Evolutionary conservation across 2,888 invertebrate genomes (phyloP).

Genomic region (Rhyacophila evoluta): DNA sequence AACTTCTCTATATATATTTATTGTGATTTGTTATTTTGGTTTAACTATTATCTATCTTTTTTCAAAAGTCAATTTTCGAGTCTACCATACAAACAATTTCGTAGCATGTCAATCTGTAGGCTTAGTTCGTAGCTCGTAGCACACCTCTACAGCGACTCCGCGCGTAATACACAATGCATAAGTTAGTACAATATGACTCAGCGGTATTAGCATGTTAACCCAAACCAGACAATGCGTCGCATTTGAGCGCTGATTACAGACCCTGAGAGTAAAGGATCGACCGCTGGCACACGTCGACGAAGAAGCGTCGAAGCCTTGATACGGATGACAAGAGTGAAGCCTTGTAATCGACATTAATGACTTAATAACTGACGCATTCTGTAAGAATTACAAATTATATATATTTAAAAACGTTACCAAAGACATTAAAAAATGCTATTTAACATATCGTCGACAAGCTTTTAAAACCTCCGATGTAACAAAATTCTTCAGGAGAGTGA

Average conservation of each 20-base stretch:
- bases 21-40: too few relatives aligned
- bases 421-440: too few relatives aligned
- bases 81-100: not conserved
- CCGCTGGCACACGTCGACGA: constrained; percentile 16
- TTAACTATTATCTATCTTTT: too few relatives aligned
- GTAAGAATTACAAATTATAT: not conserved
- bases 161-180: not conserved
- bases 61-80: too few relatives aligned
- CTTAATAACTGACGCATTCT: not conserved
- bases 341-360: not conserved
- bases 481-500: too few relatives aligned
- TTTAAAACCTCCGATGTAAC: too few relatives aligned
- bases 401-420: too few relatives aligned
- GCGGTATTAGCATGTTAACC: constrained; percentile 27
- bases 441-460: too few relatives aligned
- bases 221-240: constrained; percentile 16
- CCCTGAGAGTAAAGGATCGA: not conserved
- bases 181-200: not conserved
- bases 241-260: constrained; percentile 7
- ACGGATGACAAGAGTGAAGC: not conserved
- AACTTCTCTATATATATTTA: too few relatives aligned
- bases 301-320: not conserved
- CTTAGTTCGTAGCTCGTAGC: not conserved
- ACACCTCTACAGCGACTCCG: not conserved
- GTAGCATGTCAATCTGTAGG: not conserved